Evolutionary conservation across 2,797 vertebrate genomes (phyloP), one percentile per base, ranked within the genome.

Genomic region (Leptodactylus fallax): DNA sequence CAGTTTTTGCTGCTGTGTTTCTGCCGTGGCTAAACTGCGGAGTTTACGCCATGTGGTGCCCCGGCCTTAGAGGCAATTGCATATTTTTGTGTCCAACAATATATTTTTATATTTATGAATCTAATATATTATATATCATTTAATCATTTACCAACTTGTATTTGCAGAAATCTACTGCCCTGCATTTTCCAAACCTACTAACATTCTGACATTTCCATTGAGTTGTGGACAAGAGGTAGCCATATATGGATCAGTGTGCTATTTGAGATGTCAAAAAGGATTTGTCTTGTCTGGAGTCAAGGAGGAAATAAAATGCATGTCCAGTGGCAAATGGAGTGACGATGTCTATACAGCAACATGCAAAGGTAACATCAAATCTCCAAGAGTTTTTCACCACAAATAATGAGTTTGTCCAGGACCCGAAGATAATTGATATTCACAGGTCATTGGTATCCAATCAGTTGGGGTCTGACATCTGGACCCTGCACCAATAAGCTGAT

Each of bases 251-350:
- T 95, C 93, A 0, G 17, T 91, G 36, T 99, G 98, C 90, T 94
- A 94, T n/a, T 91, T 99, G 87, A 94, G 92, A 90, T 99, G 98
- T 94, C 96, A 90, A 9, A 94, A 90, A 17, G 97, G 98, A 81
- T 99, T 97, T 91, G 23, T 92, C 87, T 95, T 99, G 86, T 95
- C 93, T 67, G 97, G 96, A 85, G 92, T 95, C 88, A 93, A 90
- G 91, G 93, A 93, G 90, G 96, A 96, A 88, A 91, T 96, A 10
- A 95, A 92, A 90, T 99, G 98, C 90, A 90, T 96, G 87, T 92
- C 93, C 84, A 96, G 95, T 55, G 98, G 98, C 65, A 96, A 94
- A 92, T 99, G 98, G 98, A 99, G 94, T 58, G 92, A 94, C 85
- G 94, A 94, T 90, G 89, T 96, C 90, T 92, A 97, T 87, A 95